Evolutionary conservation across 2,888 invertebrate species (phyloP).

Genomic region (Sialis fuliginosa): DNA sequence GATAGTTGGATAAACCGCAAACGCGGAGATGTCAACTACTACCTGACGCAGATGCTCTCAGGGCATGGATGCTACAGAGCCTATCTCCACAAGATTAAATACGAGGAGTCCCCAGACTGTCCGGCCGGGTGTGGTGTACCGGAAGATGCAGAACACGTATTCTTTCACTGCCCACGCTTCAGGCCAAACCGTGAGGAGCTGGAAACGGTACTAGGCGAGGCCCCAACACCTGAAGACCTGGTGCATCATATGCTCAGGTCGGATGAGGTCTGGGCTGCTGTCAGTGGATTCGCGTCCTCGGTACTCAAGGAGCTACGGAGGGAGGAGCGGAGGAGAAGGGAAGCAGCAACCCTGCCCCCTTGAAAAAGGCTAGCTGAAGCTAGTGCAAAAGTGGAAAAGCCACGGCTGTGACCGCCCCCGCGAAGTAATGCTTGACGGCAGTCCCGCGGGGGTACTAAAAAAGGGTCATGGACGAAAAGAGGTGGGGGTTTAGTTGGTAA

Average conservation of each 20-base stretch:
- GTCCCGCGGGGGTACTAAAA: too few species aligned
- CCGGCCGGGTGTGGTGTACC: conserved; percentile 3
- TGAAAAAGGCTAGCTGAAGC: too few species aligned
- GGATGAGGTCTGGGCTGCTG: not conserved
- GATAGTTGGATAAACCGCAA: conserved; percentile 4
- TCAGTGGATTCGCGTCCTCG: not conserved
- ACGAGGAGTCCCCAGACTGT: conserved; percentile 6
- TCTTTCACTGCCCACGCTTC: conserved; percentile 9
- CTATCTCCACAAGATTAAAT: conserved; percentile 2
- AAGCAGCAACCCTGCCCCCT: conserved; percentile 1
- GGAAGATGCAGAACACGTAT: conserved; percentile 9
- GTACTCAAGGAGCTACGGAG: not conserved
- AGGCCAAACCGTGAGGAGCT: conserved; percentile 1
- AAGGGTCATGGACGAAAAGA: too few species aligned
- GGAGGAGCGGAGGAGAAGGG: not conserved
- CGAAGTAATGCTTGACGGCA: too few species aligned
- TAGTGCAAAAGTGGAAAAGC: too few species aligned
- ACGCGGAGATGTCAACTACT: not conserved
- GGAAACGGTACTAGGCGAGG: not conserved
- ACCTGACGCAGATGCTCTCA: not conserved
- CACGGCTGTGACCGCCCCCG: too few species aligned
- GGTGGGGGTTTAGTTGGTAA: too few species aligned
- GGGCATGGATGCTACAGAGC: not conserved
- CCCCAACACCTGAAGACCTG: not conserved
- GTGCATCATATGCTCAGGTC: not conserved